A percentile compares a stretch with the other conserved stretches of the same genome.
Evolutionary conservation across 2,888 invertebrate species (phyloP).

Genomic region (Lomographa bimaculata): DNA sequence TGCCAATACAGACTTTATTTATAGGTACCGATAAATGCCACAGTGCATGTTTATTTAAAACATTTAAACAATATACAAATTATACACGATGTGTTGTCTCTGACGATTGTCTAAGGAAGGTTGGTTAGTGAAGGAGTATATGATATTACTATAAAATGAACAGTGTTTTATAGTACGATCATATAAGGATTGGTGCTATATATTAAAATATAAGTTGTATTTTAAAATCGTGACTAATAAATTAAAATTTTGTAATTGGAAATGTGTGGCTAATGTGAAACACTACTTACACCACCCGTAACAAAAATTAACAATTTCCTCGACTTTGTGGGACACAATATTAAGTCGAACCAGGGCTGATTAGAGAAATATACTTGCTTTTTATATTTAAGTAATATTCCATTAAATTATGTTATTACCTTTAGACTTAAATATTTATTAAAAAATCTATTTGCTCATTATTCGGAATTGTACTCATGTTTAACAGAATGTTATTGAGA

Average conservation of each 20-base stretch:
- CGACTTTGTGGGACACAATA: constrained; percentile 20
- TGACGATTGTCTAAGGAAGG: constrained; percentile 30
- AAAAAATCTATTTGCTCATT: constrained; percentile 78
- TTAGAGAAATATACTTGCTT: constrained; percentile 53
- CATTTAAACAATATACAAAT: constrained; percentile 4
- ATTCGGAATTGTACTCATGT: constrained; percentile 72
- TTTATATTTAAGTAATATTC: constrained; percentile 77
- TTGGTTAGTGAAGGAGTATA: constrained; percentile 47
- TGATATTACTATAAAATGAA: constrained; percentile 56
- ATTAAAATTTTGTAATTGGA: constrained; percentile 43
- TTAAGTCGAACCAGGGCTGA: constrained; percentile 46
- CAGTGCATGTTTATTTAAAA: constrained; percentile 16
- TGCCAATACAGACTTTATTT: constrained; percentile 54
- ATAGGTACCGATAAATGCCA: constrained; percentile 28
- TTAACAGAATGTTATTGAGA: constrained; percentile 62
- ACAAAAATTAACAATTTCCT: constrained; percentile 27
- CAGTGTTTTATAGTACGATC: constrained; percentile 53
- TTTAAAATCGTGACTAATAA: constrained; percentile 42
- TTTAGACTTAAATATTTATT: constrained; percentile 71
- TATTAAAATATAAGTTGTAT: constrained; percentile 47
- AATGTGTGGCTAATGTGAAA: constrained; percentile 41
- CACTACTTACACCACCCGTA: constrained; percentile 22
- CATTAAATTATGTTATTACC: constrained; percentile 72
- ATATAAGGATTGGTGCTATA: constrained; percentile 74
- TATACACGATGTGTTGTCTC: constrained; percentile 18